These are phyloP conservation scores for Perdita meconis DNA, from an alignment of 2,888 invertebrate genomes.

Conservation along the genomic window DNA sequence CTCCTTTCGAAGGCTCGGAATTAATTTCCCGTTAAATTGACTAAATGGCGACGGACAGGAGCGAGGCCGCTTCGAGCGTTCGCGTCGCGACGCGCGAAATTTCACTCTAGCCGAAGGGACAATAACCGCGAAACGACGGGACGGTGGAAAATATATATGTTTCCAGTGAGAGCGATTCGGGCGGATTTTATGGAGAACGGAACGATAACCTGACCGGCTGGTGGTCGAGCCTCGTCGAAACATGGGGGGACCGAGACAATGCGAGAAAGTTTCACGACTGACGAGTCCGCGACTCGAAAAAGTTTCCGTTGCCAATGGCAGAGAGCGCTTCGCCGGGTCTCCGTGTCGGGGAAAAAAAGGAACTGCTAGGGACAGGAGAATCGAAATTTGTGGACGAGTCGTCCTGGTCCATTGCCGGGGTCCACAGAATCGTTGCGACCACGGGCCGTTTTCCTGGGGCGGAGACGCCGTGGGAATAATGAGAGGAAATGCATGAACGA, in stretches of 20 bases:
- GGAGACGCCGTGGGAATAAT: slow-evolving; percentile 48
- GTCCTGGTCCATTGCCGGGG: slow-evolving; percentile 45
- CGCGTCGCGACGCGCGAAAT: slow-evolving; percentile 22
- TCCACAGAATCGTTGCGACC: slow-evolving; percentile 50
- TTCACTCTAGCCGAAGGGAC: slow-evolving; percentile 3
- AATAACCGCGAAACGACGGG: slow-evolving; percentile 19
- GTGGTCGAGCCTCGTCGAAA: slow-evolving; percentile 40
- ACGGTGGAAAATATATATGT: slow-evolving; percentile 10
- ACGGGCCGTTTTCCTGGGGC: slow-evolving; percentile 32
- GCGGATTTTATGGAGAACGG: slow-evolving; percentile 41
- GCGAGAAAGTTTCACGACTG: slow-evolving; percentile 69
- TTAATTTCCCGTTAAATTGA: slow-evolving; percentile 50
- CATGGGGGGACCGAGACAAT: slow-evolving; percentile 61
- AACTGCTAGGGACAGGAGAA: slow-evolving; percentile 48
- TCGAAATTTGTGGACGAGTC: slow-evolving; percentile 58
- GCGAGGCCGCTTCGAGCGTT: background rate
- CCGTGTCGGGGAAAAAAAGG: slow-evolving; percentile 22
- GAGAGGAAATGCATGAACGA: slow-evolving; percentile 30
- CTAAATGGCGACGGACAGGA: slow-evolving; percentile 13
- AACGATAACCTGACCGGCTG: slow-evolving; percentile 42
- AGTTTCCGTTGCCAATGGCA: slow-evolving; percentile 59
- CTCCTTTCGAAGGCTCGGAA: slow-evolving; percentile 19
- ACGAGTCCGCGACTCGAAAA: slow-evolving; percentile 56
- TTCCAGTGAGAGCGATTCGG: slow-evolving; percentile 27
- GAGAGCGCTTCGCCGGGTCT: slow-evolving; percentile 16